Base-by-base conservation (phyloP, 2,113 vertebrate species). In the Gallinago jamesoni region DNA sequence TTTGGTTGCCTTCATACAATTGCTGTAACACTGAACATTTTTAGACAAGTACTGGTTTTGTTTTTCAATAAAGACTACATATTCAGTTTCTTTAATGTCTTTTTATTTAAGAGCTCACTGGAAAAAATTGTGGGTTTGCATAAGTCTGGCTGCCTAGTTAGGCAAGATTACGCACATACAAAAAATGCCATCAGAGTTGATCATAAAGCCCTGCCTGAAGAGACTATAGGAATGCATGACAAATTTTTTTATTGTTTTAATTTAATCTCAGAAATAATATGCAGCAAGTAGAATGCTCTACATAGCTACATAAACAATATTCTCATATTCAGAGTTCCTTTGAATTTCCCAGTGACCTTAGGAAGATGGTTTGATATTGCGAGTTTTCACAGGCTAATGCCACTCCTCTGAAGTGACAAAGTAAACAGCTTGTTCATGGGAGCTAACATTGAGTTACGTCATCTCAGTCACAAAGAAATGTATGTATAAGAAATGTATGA, bases 191-290 rank as follows among this genome's bases (percentile, higher is more conserved):
- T 77, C 20, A 35, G 33, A 73, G 43, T 62, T 72, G 84, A 64
- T 81, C 75, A 69, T 92, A 85, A 70, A 85, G 73, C 35, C 28
- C 37, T 83, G 68, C 50, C 68, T 85, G 64, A 76, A 85, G 22
- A 77, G 69, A 47, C 35, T 57, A 23, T 13, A 79, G 22, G 24
- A 95, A 84, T 57, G 9, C 27, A 48, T 69, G 21, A 37, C 25
- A 67, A 82, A 45, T 30, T 63, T 96, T 74, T 93, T 93, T 45
- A 69, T 87, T 33, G 37, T 52, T 96, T 96, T 94, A 90, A 96
- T 92, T 95, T 88, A 81, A 78, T 74, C 84, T 72, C 75, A 74
- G 70, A 84, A 91, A 84, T 72, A 78, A 77, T 60, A 79, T 57
- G 43, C 73, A 90, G 63, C 69, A 84, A 60, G n/a, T 62, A 73